Conservation (phyloP, 1,140 invertebrate genomes). For the Caerostris darwini region DNA sequence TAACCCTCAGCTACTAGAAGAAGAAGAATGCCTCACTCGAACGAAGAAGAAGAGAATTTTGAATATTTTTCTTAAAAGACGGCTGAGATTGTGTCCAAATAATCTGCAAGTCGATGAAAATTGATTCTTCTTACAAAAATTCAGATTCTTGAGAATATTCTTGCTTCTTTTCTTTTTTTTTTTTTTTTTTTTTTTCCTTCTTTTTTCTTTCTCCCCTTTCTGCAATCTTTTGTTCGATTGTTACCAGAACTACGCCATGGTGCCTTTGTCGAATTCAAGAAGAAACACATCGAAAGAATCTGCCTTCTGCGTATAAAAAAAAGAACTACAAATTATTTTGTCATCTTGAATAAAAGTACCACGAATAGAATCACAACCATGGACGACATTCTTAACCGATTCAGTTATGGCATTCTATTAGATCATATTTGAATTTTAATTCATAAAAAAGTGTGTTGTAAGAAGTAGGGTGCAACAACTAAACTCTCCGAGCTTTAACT, state of each 20-base stretch:
- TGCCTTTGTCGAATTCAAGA: slow-evolving; percentile 51
- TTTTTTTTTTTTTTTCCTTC: neutral
- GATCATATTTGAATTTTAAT: neutral
- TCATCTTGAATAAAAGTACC: slow-evolving; percentile 42
- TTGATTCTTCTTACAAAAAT: slow-evolving; percentile 63
- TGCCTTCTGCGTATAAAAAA: neutral
- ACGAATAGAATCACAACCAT: neutral
- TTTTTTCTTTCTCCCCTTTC: neutral
- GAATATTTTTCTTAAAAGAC: slow-evolving; percentile 65
- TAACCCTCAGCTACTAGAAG: neutral
- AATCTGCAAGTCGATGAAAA: slow-evolving; percentile 73
- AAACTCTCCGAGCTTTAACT: no score
- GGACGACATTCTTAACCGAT: neutral
- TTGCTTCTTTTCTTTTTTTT: neutral
- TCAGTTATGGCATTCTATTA: neutral
- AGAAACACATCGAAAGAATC: slow-evolving; percentile 17
- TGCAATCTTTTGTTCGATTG: slow-evolving; percentile 45
- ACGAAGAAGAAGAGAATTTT: slow-evolving; percentile 43
- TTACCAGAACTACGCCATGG: neutral
- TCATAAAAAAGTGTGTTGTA: neutral
- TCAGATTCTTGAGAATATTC: slow-evolving; percentile 51
- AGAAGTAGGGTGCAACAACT: no score
- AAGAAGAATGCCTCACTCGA: slow-evolving; percentile 1
- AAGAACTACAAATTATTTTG: slow-evolving; percentile 57
- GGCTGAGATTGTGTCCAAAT: slow-evolving; percentile 65